Evolutionary conservation across 2,113 vertebrate species (phyloP), one percentile per base, ranked within the genome.

Genomic region (Patagioenas fasciata): DNA sequence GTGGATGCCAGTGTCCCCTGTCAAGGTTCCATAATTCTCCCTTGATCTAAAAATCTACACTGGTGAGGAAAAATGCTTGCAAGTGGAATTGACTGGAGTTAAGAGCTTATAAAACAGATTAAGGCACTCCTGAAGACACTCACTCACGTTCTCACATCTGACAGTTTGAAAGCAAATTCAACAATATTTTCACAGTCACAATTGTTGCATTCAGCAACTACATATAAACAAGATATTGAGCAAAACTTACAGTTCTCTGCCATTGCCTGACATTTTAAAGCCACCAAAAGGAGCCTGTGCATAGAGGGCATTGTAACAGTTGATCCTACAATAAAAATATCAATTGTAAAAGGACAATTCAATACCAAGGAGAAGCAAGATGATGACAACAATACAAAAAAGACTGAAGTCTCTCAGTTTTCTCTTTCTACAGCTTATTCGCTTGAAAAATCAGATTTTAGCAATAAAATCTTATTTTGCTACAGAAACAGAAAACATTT

Each of bases 191-290:
- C 67, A 89, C 13, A 6, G 70, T 75, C 71, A 82, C 50, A 81
- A 82, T 38, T 24, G 44, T 5, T 69, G 65, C 44, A 69, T 81
- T 85, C 48, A 60, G 36, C 56, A 80, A 64, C 69, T 60, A 88
- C n/a, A 40, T 11, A 66, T 9, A 81, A 78, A 67, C 34, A 92
- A 85, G 90, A 77, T 20, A 72, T 15, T 73, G 51, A 94, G 61
- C 48, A 70, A 88, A 69, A 97, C 99, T 99, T 98, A 99, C 99
- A 99, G 97, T 97, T 99, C 99, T 98, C 99, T 97, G 96, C 99
- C 99, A 7, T 99, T 99, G 93, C 99, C 99, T 34, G 99, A 99
- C 99, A 99, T 99, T 96, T 99, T 99, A 93, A 98, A 99, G 47
- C 99, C 99, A 85, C 99, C 99, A 47, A 99, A 99, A 4, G 99